phyloP scores from a whole-genome alignment of 2,888 invertebrate species.

The Opisthograptis luteolata region DNA sequence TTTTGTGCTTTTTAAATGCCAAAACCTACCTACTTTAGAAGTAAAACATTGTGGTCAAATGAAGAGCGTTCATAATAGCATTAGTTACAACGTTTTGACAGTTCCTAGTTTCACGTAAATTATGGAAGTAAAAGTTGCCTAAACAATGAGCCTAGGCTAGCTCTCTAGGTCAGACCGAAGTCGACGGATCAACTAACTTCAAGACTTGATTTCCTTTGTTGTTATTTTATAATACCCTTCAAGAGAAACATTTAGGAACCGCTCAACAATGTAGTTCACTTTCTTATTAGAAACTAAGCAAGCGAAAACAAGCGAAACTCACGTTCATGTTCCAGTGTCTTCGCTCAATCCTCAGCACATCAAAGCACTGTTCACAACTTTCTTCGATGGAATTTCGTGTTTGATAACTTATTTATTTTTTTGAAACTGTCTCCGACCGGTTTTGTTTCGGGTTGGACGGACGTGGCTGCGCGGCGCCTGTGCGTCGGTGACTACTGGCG shows the following conservation, averaged over 20 bases:
- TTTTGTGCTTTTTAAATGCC: constrained; percentile 1
- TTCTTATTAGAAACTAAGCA: constrained; percentile 33
- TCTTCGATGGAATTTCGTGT: constrained; percentile 39
- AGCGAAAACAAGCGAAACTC: constrained; percentile 37
- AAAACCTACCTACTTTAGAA: too few relatives aligned
- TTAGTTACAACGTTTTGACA: constrained; percentile 3
- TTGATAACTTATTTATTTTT: constrained; percentile 23
- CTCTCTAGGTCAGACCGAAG: background rate
- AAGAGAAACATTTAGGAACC: constrained; percentile 6
- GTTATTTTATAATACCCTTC: background rate
- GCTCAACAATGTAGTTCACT: constrained; percentile 17
- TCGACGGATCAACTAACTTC: background rate
- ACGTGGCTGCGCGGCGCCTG: constrained; percentile 27
- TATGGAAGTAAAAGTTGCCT: constrained; percentile 10
- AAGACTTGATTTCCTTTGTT: constrained; percentile 10
- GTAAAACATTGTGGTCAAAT: too few relatives aligned
- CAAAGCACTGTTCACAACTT: constrained; percentile 37
- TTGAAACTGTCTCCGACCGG: constrained; percentile 23
- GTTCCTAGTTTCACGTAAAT: constrained; percentile 9
- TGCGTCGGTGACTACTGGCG: constrained; percentile 23
- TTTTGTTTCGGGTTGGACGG: constrained; percentile 13
- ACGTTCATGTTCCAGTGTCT: constrained; percentile 49
- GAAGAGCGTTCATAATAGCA: too few relatives aligned
- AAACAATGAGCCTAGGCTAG: background rate
- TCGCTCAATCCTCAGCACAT: constrained; percentile 33